Conservation (phyloP, 2,797 vertebrate species). For the Sebastes diploproa region DNA sequence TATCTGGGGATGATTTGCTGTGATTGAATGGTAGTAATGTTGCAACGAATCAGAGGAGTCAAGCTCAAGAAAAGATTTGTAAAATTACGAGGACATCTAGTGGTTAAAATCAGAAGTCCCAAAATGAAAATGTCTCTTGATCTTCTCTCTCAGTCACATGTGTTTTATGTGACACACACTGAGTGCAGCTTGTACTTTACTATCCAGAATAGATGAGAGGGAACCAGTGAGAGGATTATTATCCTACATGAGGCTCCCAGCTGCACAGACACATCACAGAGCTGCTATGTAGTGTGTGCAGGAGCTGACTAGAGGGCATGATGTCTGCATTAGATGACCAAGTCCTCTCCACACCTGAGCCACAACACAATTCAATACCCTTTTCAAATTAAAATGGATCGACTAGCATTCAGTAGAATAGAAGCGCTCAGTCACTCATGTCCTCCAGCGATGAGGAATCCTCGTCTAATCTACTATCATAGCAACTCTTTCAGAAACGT, state of each 20-base stretch:
- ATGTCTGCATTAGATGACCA: conserved; percentile 32
- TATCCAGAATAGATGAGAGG: neutral
- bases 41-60: neutral
- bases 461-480: conserved; percentile 21
- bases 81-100: conserved; percentile 76
- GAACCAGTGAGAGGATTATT: neutral
- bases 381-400: conserved; percentile 46
- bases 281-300: conserved; percentile 30
- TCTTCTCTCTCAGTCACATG: neutral
- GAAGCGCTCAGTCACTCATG: neutral
- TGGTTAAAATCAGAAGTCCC: conserved; percentile 59
- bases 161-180: neutral
- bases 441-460: conserved; percentile 31
- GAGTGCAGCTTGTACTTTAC: neutral
- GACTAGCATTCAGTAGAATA: conserved; percentile 26
- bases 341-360: conserved; percentile 58
- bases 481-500: conserved; percentile 17
- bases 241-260: conserved; percentile 30
- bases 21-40: neutral
- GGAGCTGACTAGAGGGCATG: conserved; percentile 44
- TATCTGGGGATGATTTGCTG: neutral
- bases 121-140: neutral
- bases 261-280: conserved; percentile 13
- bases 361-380: conserved; percentile 22
- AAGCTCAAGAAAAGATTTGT: conserved; percentile 33